Evolutionary conservation across 2,797 vertebrate species (phyloP).

Genomic region (Girardinus metallicus): DNA sequence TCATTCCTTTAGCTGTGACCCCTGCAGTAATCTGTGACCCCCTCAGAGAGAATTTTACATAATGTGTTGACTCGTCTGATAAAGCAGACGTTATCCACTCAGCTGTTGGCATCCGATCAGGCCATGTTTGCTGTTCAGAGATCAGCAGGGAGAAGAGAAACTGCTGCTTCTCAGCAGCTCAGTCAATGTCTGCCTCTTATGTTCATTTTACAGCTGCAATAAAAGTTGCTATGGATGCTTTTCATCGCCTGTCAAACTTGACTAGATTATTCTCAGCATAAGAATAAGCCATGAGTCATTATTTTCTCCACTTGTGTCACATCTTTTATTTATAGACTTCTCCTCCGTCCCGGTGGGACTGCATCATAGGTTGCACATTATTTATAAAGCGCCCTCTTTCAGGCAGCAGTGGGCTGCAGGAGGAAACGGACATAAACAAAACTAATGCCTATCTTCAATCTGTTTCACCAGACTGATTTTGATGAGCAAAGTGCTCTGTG

Average conservation of each 20-base stretch:
- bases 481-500: constrained; percentile 46
- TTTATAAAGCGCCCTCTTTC: constrained; percentile 16
- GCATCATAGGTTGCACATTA: constrained; percentile 10
- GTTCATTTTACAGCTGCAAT: constrained; percentile 12
- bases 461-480: constrained; percentile 37
- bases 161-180: background rate
- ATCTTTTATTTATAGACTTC: constrained; percentile 12
- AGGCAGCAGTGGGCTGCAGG: background rate
- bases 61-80: constrained; percentile 60
- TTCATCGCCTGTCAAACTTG: background rate
- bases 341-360: constrained; percentile 1
- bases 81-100: constrained; percentile 37
- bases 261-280: background rate
- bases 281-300: constrained; percentile 20
- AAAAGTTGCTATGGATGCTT: constrained; percentile 6
- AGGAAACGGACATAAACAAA: constrained; percentile 37
- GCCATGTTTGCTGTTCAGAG: constrained; percentile 62
- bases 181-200: constrained; percentile 40
- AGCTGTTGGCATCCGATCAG: constrained; percentile 39
- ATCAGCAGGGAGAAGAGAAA: constrained; percentile 27
- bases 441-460: constrained; percentile 38
- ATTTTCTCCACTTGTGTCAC: background rate
- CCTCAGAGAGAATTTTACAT: constrained; percentile 28
- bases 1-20: background rate
- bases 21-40: background rate